These are phyloP conservation scores for Crenuchus spilurus DNA, from an alignment of 2,797 vertebrate species.

Conservation along the genomic window DNA sequence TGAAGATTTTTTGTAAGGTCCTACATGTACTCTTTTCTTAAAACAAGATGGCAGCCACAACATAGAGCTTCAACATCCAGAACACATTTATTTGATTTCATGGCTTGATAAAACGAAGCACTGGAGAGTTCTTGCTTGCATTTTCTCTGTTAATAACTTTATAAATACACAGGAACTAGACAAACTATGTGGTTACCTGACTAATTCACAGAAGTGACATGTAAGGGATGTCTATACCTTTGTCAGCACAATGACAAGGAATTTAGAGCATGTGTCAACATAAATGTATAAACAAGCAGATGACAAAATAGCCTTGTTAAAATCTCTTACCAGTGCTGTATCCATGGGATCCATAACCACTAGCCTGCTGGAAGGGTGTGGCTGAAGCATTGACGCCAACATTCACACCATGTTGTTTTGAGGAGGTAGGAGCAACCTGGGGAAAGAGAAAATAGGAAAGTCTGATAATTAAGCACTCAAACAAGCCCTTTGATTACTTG, in stretches of 20 bases:
- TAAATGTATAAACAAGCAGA: neutral
- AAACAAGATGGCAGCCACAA: no score
- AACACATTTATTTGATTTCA: no score
- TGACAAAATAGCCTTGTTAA: neutral
- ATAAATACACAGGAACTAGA: neutral
- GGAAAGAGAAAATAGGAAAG: no score
- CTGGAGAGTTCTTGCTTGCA: neutral
- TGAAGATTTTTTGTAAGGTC: neutral
- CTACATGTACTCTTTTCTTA: neutral
- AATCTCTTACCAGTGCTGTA: constrained; percentile 92
- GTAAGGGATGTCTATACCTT: no score
- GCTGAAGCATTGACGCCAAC: constrained; percentile 94
- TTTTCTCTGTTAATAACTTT: neutral
- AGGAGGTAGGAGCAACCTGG: constrained; percentile 97
- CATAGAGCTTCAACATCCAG: no score
- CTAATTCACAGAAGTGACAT: neutral
- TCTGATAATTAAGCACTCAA: no score
- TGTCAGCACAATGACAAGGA: neutral
- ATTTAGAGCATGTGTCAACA: neutral
- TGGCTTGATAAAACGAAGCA: no score
- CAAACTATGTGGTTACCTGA: neutral
- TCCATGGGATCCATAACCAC: constrained; percentile 95
- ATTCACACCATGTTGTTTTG: constrained; percentile 97
- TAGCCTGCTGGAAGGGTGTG: constrained; percentile 94
- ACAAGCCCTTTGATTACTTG: no score